Conservation (phyloP, 2,797 vertebrate genomes). For the Tiaroga cobitis region DNA sequence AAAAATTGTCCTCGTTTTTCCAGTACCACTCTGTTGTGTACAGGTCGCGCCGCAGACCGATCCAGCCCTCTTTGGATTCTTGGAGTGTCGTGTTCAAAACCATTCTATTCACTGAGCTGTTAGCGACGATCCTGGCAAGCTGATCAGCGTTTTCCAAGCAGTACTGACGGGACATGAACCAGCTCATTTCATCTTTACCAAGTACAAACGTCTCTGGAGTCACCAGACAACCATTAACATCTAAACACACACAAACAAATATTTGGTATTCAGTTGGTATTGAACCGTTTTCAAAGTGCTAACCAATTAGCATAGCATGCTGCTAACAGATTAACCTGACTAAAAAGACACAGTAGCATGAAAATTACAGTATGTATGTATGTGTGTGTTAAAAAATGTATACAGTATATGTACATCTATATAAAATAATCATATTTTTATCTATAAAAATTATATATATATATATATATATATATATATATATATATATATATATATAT, state of each 20-base stretch:
- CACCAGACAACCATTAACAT: slow-evolving; percentile 67
- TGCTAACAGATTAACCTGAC: not conserved
- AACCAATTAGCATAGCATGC: not conserved
- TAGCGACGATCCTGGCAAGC: slow-evolving; percentile 59
- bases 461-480: too few species aligned
- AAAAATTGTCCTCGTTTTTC: slow-evolving; percentile 10
- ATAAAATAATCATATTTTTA: too few species aligned
- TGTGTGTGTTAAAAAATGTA: too few species aligned
- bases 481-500: too few species aligned
- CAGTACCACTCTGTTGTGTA: slow-evolving; percentile 72
- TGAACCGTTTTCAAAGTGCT: not conserved
- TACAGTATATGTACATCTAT: too few species aligned
- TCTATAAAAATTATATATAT: too few species aligned
- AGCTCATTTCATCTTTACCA: not conserved
- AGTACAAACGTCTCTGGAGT: slow-evolving; percentile 36
- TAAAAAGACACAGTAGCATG: too few species aligned
- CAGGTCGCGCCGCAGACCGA: slow-evolving; percentile 71
- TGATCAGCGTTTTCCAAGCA: slow-evolving; percentile 20
- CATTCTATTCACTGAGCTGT: not conserved
- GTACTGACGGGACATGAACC: slow-evolving; percentile 64
- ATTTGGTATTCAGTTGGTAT: not conserved
- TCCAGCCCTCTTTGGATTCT: slow-evolving; percentile 61
- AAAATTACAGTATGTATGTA: too few species aligned
- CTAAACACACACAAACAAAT: slow-evolving; percentile 57
- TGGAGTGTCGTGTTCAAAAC: not conserved